These are phyloP conservation scores for Sebastes fasciatus DNA, from an alignment of 2,113 vertebrate species.

Conservation along the genomic window DNA sequence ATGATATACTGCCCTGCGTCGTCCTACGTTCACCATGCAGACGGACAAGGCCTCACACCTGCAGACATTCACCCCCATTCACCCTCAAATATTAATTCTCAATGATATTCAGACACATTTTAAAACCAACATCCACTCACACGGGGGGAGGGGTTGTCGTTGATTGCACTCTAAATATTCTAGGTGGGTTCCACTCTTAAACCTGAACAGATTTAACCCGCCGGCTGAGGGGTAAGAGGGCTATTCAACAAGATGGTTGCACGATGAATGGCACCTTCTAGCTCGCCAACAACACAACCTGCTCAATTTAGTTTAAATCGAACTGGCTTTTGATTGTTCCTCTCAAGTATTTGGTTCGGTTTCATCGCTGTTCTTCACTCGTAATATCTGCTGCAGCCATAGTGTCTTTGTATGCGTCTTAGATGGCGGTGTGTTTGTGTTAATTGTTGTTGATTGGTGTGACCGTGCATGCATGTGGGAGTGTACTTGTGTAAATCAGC, in stretches of 20 bases:
- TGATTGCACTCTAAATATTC: conserved; percentile 39
- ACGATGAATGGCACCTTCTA: conserved; percentile 22
- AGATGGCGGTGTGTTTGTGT: conserved; percentile 32
- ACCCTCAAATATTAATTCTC: conserved; percentile 16
- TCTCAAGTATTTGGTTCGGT: conserved; percentile 62
- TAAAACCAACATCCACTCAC: conserved; percentile 45
- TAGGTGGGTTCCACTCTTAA: conserved; percentile 12
- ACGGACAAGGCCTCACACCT: conserved; percentile 20
- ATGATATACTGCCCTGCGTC: conserved; percentile 3
- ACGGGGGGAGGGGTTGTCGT: conserved; percentile 7
- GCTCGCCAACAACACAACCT: conserved; percentile 3
- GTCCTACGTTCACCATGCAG: conserved; percentile 3
- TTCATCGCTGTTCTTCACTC: conserved; percentile 10
- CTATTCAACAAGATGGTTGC: conserved; percentile 29
- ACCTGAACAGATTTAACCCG: conserved; percentile 34
- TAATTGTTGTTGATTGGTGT: conserved; percentile 38
- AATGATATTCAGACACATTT: conserved; percentile 4
- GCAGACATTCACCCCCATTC: conserved; percentile 32
- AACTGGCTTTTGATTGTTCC: conserved; percentile 53
- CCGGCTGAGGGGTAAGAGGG: conserved; percentile 13
- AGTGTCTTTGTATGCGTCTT: conserved; percentile 33
- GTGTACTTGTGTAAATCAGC: conserved; percentile 55
- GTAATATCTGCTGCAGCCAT: conserved; percentile 40
- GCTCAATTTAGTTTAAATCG: neutral
- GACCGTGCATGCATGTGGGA: conserved; percentile 44